Conservation (phyloP, 2,888 invertebrate species). For the Netelia inedita region DNA sequence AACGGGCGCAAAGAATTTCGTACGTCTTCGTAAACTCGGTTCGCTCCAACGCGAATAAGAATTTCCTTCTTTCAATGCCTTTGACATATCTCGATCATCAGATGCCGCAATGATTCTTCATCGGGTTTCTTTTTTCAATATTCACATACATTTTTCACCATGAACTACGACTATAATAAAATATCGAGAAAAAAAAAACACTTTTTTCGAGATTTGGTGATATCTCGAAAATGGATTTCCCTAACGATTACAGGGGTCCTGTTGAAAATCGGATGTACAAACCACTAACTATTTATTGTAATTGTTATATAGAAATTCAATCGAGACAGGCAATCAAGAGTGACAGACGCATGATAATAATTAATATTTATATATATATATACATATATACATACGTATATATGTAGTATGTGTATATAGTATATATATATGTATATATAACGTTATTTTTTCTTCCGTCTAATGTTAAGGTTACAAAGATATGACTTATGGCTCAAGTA, state of each 20-base stretch:
- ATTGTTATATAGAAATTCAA: conserved; percentile 73
- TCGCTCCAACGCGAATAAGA: conserved; percentile 71
- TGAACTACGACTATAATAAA: background rate
- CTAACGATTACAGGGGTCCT: background rate
- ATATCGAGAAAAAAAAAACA: conserved; percentile 6
- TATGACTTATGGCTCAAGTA: conserved; percentile 79
- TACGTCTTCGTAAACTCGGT: conserved; percentile 65
- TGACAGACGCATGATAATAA: conserved; percentile 71
- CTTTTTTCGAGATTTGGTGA: background rate
- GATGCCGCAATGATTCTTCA: conserved; percentile 26
- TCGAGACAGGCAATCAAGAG: conserved; percentile 75
- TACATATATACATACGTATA: conserved; percentile 3
- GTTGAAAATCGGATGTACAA: conserved; percentile 70
- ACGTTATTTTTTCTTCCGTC: conserved; percentile 68
- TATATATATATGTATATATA: conserved; percentile 49
- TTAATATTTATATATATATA: conserved; percentile 53
- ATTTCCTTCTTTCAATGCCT: conserved; percentile 54
- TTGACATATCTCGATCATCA: conserved; percentile 68
- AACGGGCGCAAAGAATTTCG: conserved; percentile 59
- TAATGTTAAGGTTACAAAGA: conserved; percentile 78
- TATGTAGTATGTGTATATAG: background rate
- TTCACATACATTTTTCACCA: background rate
- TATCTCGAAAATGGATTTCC: background rate
- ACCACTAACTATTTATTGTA: conserved; percentile 78
- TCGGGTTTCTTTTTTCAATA: background rate